These are phyloP conservation scores for Fratercula arctica DNA, from an alignment of 2,797 vertebrate genomes.

Conservation along the genomic window DNA sequence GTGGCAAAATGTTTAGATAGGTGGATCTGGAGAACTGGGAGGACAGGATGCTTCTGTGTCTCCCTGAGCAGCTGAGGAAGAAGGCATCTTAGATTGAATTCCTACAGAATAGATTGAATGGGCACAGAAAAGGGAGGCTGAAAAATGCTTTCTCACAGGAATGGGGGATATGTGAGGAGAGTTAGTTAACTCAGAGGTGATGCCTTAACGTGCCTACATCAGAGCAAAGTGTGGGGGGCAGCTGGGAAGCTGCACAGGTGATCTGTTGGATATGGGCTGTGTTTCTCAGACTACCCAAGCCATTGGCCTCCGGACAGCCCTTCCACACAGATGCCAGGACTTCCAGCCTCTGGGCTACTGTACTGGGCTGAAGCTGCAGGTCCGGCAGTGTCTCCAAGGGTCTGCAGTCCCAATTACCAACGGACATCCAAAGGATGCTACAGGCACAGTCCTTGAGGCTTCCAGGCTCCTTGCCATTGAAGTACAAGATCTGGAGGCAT, in stretches of 20 bases:
- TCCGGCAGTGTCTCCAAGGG: rapidly evolving
- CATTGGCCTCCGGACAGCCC: neutral
- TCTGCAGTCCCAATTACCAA: neutral
- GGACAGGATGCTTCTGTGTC: neutral
- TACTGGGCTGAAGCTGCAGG: neutral
- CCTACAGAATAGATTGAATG: no score
- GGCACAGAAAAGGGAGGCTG: neutral
- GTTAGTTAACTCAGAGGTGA: neutral
- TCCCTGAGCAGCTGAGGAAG: neutral
- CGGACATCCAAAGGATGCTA: neutral
- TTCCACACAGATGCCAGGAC: neutral
- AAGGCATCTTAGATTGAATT: neutral
- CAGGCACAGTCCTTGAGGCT: neutral
- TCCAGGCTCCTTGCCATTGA: neutral
- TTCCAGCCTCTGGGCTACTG: neutral
- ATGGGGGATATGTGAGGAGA: neutral
- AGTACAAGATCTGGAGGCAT: neutral
- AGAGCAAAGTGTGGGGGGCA: neutral
- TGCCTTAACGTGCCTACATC: neutral
- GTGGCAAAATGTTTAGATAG: neutral
- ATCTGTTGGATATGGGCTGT: neutral
- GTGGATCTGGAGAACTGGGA: neutral
- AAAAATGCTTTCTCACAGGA: neutral
- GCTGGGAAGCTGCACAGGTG: neutral
- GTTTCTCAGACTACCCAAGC: neutral